Percentiles rank a stretch among this genome's conserved stretches.
phyloP scores from a whole-genome alignment of 2,888 invertebrate species.

The Polydesmus complanatus region DNA sequence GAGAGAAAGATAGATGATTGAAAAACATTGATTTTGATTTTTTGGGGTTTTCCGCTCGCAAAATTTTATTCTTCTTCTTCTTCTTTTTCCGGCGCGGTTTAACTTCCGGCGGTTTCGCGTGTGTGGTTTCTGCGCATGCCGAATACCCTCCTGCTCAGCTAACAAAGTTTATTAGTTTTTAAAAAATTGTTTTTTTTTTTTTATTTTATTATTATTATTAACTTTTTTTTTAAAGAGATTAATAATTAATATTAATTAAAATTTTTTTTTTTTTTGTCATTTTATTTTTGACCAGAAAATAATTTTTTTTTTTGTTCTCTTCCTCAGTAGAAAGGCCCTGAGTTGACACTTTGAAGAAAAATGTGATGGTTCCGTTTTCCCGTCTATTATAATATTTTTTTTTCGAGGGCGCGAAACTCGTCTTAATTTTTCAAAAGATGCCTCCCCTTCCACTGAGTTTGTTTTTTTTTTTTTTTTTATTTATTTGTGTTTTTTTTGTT shows the following conservation, averaged over 20 bases:
- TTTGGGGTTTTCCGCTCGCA: not conserved
- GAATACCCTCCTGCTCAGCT: not conserved
- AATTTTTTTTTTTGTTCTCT: too few relatives aligned
- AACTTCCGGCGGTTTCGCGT: not conserved
- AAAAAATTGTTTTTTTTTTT: not conserved
- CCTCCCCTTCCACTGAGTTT: not conserved
- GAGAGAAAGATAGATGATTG: not conserved
- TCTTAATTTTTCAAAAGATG: not conserved
- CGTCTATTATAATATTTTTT: too few relatives aligned
- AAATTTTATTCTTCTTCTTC: not conserved
- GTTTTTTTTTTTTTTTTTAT: not conserved
- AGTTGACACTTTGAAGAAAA: slow-evolving; percentile 12
- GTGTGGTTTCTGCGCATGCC: not conserved
- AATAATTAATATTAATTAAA: not conserved
- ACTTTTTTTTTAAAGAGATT: too few relatives aligned
- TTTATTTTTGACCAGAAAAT: slow-evolving; percentile 4
- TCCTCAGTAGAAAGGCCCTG: slow-evolving; percentile 17
- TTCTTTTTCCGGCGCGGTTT: not conserved
- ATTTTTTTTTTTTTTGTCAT: not conserved
- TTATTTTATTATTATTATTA: too few relatives aligned
- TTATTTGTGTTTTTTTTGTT: not conserved
- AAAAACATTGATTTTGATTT: not conserved
- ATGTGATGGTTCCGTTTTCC: not conserved
- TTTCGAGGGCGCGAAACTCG: not conserved
- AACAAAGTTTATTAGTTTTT: not conserved